Evolutionary conservation across 2,797 vertebrate genomes (phyloP).

Genomic region (Bovichtus diacanthus): DNA sequence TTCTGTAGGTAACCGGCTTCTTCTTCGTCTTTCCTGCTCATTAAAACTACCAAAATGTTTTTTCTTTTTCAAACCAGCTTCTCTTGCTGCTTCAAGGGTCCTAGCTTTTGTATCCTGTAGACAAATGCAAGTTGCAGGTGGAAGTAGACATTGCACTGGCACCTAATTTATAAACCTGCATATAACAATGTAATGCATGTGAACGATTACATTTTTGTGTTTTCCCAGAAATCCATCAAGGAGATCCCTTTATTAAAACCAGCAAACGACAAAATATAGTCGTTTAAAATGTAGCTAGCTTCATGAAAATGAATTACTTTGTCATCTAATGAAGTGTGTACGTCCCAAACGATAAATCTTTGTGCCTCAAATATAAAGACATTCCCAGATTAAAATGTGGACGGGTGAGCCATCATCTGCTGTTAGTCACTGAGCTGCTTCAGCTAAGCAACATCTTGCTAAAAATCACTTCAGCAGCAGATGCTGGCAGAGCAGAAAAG

Average conservation of each 20-base stretch:
- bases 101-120: neutral
- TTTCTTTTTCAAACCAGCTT: neutral
- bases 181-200: neutral
- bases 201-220: neutral
- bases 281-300: neutral
- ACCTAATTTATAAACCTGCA: neutral
- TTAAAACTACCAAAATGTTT: neutral
- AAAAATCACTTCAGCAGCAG: neutral
- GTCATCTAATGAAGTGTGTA: neutral
- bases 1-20: neutral
- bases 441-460: constrained; percentile 6
- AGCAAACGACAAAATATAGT: too few relatives aligned
- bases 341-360: neutral
- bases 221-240: neutral
- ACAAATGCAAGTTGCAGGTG: neutral
- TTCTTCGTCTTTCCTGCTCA: neutral
- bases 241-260: neutral
- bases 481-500: neutral
- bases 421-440: neutral
- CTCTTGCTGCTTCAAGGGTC: neutral
- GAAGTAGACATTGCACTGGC: neutral
- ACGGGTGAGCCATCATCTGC: neutral
- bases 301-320: neutral
- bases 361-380: neutral
- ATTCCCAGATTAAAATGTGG: neutral